Conservation (phyloP, 2,888 invertebrate genomes). For the Gymnosoma rotundatum region DNA sequence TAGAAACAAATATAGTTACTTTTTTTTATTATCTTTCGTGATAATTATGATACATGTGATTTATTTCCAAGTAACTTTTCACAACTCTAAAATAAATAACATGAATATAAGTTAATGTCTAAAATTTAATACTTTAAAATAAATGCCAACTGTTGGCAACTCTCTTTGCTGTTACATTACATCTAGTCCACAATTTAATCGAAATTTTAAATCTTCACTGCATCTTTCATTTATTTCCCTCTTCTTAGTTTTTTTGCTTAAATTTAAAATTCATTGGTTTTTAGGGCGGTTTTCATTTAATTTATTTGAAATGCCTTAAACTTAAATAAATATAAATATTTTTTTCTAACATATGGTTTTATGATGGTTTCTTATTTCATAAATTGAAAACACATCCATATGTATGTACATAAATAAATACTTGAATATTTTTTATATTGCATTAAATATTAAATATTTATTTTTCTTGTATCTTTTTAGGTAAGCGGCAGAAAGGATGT, state of each 20-base stretch:
- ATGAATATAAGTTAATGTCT: too few relatives aligned
- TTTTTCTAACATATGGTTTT: constrained; percentile 52
- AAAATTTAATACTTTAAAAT: too few relatives aligned
- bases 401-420: not conserved
- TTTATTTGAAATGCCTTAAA: not conserved
- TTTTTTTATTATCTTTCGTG: too few relatives aligned
- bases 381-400: not conserved
- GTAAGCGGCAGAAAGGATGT: constrained; percentile 33
- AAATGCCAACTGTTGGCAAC: too few relatives aligned
- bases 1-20: too few relatives aligned
- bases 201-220: too few relatives aligned
- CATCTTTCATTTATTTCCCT: too few relatives aligned
- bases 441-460: not conserved
- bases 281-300: not conserved
- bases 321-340: not conserved
- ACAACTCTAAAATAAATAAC: too few relatives aligned
- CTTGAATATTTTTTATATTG: constrained; percentile 17
- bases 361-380: constrained; percentile 35
- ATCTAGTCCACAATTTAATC: too few relatives aligned
- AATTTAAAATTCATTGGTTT: not conserved
- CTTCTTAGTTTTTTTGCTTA: not conserved
- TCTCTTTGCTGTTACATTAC: too few relatives aligned
- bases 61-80: too few relatives aligned
- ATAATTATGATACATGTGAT: too few relatives aligned
- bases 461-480: constrained; percentile 57